Base-by-base conservation (phyloP, 2,113 vertebrate genomes). In the Silurus glanis region DNA sequence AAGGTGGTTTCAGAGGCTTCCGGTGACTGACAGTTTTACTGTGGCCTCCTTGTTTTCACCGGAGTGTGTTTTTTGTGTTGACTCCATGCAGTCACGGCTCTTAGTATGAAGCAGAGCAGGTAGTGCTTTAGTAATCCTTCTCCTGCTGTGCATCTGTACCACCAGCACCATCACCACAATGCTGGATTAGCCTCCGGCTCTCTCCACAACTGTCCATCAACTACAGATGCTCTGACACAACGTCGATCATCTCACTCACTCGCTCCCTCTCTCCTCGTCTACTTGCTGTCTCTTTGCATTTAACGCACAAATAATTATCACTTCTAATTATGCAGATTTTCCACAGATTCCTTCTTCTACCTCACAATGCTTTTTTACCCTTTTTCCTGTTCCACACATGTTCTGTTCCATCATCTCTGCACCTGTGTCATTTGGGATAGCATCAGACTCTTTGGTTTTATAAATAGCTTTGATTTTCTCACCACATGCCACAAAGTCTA, bases 131-230 rank as follows among this genome's bases (percentile, higher is more conserved):
- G 85, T 66, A 80, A 87, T 81, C 64, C 59, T 84, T 58, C 25
- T 71, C 88, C 86, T 86, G 75, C 89, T 86, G 49, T 81, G 86
- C 49, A 45, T 76, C 88, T 87, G 80, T 76, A 87, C 82, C 74
- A 83, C 75, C 72, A 86, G 88, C 87, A 67, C 37, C 37, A 37
- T 37, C 37, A 37, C 37, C 37, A 56, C 89, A 87, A 74, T 86
- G 85, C 21, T 87, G 86, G 88, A 86, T 90, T 90, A 89, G 84
- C 87, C 91, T 85, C 86, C 55, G 28, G 90, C 88, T 55, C 25
- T 85, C 71, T 91, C 91, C 84, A 87, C 91, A 92, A 90, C 89
- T 88, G 93, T 92, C 92, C 89, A 89, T 93, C 92, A 94, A 85
- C 16, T 64, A 75, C 59, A 67, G 66, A 62, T 25, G 83, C 86